A percentile compares a stretch with the other conserved stretches of the same genome.
phyloP scores from a whole-genome alignment of 1,140 invertebrate species.

The Mycetomoellerius zeteki region DNA sequence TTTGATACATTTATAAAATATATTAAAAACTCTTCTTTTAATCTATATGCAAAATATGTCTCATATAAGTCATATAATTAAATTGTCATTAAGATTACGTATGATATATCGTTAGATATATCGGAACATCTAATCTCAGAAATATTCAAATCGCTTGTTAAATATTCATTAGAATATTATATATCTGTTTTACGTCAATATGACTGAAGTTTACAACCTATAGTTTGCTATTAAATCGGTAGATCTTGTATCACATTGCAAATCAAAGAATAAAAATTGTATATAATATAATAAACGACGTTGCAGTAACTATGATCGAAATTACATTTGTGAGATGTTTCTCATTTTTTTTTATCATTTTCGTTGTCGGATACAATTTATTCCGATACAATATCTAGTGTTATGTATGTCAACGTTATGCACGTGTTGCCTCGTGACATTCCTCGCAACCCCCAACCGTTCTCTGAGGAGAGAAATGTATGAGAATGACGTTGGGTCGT shows the following conservation, averaged over 20 bases:
- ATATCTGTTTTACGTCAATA: neutral
- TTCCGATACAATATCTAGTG: neutral
- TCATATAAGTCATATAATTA: neutral
- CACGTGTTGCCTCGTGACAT: conserved; percentile 3
- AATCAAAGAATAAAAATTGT: neutral
- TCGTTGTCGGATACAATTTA: neutral
- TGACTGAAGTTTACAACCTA: neutral
- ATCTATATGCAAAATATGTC: neutral
- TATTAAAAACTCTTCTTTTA: neutral
- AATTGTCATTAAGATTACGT: neutral
- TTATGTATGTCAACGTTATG: neutral
- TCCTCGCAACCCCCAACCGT: conserved; percentile 63
- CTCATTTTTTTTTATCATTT: neutral
- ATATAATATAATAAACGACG: neutral
- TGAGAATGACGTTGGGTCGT: conserved; percentile 77
- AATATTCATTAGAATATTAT: conserved; percentile 43
- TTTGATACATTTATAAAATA: no score
- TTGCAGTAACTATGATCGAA: neutral
- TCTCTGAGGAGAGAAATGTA: conserved; percentile 70
- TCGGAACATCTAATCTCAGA: neutral
- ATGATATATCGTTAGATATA: neutral
- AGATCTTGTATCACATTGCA: neutral
- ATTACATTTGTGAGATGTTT: neutral
- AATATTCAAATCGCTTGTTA: conserved; percentile 17
- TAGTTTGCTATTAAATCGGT: neutral